phyloP scores from a whole-genome alignment of 2,113 vertebrate species.

The Camelus bactrianus region DNA sequence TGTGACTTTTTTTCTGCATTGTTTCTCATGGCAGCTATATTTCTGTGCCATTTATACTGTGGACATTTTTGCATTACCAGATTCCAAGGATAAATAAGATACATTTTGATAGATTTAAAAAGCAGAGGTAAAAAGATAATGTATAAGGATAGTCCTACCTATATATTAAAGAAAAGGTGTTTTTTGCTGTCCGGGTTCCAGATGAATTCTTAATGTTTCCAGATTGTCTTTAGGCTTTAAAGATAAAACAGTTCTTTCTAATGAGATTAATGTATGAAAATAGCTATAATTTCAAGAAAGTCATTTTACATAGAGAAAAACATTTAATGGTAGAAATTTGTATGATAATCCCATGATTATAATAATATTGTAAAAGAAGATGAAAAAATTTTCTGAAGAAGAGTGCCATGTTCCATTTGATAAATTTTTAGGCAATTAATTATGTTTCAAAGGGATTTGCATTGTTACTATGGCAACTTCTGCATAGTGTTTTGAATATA shows the following conservation, averaged over 20 bases:
- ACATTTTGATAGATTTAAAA: slow-evolving; percentile 59
- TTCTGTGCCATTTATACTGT: slow-evolving; percentile 24
- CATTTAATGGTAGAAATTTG: slow-evolving; percentile 38
- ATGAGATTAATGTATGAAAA: slow-evolving; percentile 54
- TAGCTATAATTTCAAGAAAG: slow-evolving; percentile 14
- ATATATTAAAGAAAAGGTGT: slow-evolving; percentile 3
- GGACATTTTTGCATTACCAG: slow-evolving; percentile 12
- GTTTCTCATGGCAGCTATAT: slow-evolving; percentile 39
- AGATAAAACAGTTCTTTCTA: slow-evolving; percentile 47
- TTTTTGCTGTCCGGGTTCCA: slow-evolving; percentile 1
- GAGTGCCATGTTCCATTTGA: background rate
- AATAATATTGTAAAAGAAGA: slow-evolving; percentile 20
- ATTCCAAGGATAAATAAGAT: slow-evolving; percentile 57
- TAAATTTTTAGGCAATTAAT: slow-evolving; percentile 65
- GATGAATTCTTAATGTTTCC: slow-evolving; percentile 54
- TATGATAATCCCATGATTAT: background rate
- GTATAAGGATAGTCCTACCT: background rate
- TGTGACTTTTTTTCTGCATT: slow-evolving; percentile 55
- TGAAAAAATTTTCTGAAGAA: slow-evolving; percentile 14
- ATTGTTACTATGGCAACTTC: slow-evolving; percentile 82
- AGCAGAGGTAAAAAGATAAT: slow-evolving; percentile 29
- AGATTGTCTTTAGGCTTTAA: slow-evolving; percentile 57
- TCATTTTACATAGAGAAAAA: slow-evolving; percentile 38
- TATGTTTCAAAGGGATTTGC: slow-evolving; percentile 61
- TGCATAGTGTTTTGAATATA: slow-evolving; percentile 25